These are phyloP conservation scores for Napeogenes sylphis DNA, from an alignment of 2,888 invertebrate genomes.

Conservation along the genomic window DNA sequence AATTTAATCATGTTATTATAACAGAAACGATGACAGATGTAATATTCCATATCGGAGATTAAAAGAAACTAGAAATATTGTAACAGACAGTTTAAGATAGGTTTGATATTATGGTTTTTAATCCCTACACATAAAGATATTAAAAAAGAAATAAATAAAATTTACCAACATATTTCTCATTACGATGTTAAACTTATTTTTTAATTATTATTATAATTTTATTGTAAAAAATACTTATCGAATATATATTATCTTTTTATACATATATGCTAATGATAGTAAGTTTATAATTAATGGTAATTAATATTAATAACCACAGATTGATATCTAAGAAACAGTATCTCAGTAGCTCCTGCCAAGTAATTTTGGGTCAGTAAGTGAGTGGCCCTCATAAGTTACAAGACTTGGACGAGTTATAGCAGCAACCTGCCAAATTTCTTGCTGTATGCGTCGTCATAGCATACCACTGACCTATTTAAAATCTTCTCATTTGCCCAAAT, in stretches of 20 bases:
- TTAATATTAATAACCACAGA: slow-evolving; percentile 3
- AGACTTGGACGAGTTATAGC: slow-evolving; percentile 58
- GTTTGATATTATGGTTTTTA: too few relatives aligned
- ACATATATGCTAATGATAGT: too few relatives aligned
- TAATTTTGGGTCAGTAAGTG: slow-evolving; percentile 65
- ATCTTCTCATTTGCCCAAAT: slow-evolving; percentile 12
- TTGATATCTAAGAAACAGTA: slow-evolving; percentile 27
- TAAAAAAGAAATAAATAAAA: too few relatives aligned
- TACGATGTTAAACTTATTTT: too few relatives aligned
- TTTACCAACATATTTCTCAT: too few relatives aligned
- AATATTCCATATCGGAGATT: background rate
- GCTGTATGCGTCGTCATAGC: slow-evolving; percentile 54
- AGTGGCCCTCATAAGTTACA: slow-evolving; percentile 58
- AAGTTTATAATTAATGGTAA: too few relatives aligned
- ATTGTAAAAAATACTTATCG: too few relatives aligned
- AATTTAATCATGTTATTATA: slow-evolving; percentile 19
- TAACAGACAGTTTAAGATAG: too few relatives aligned
- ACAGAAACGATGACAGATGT: background rate
- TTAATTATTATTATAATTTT: too few relatives aligned
- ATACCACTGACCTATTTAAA: slow-evolving; percentile 48
- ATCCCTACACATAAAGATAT: too few relatives aligned
- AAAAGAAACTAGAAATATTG: background rate
- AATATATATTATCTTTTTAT: too few relatives aligned
- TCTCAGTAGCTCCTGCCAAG: slow-evolving; percentile 52
- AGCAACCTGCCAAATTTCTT: slow-evolving; percentile 64